Conservation (phyloP, 2,797 vertebrate species). For the Chloroceryle amazona region DNA sequence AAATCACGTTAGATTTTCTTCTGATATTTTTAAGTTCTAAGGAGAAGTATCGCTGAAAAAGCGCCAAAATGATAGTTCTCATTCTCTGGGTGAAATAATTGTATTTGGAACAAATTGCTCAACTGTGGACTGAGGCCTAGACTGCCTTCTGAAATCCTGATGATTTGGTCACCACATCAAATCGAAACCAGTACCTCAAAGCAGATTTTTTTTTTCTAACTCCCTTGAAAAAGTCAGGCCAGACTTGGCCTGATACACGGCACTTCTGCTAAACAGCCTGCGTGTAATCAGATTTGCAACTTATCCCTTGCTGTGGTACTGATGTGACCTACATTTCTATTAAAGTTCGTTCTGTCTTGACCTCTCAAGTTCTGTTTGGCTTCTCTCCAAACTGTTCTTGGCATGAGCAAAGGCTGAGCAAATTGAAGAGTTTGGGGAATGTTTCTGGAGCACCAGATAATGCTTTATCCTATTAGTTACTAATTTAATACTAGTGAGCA, state of each 20-base stretch:
- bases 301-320: neutral
- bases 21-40: neutral
- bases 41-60: neutral
- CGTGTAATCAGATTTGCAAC: neutral
- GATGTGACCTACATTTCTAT: neutral
- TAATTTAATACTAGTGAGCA: slow-evolving; percentile 7
- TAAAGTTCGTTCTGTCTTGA: slow-evolving; percentile 23
- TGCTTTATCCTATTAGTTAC: slow-evolving; percentile 24
- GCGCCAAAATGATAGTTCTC: neutral
- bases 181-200: neutral
- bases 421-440: neutral
- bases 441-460: slow-evolving; percentile 32
- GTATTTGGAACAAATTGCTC: neutral
- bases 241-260: neutral
- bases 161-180: neutral
- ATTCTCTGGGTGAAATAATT: neutral
- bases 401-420: neutral
- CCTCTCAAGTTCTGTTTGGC: neutral
- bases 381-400: slow-evolving; percentile 9
- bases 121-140: neutral
- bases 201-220: neutral
- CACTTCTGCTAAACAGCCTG: neutral
- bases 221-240: neutral
- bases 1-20: neutral
- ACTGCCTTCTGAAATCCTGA: neutral